A percentile compares a stretch with the other conserved stretches of the same genome.
These are phyloP conservation scores for Apogon talboti DNA, from an alignment of 2,797 vertebrate genomes.

Conservation along the genomic window DNA sequence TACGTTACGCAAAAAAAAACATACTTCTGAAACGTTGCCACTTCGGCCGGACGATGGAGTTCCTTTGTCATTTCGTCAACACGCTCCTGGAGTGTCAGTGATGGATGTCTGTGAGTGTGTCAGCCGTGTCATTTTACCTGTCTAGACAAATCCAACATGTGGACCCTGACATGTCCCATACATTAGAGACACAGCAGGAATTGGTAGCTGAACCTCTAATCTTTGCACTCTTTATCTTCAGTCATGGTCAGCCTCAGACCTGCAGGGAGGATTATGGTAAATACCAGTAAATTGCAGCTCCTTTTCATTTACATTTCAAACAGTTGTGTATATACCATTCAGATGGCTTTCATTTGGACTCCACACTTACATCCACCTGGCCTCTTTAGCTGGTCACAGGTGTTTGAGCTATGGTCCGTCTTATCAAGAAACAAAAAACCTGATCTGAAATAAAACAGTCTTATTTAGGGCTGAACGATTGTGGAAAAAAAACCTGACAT, in stretches of 20 bases:
- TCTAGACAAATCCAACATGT: conserved; percentile 40
- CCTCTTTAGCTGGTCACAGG: conserved; percentile 5
- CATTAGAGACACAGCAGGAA: neutral
- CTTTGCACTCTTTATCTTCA: neutral
- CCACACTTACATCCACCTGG: neutral
- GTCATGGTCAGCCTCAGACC: neutral
- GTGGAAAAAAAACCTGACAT: too few relatives aligned
- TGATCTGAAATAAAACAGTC: neutral
- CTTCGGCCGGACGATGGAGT: conserved; percentile 10
- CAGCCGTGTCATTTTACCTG: conserved; percentile 29
- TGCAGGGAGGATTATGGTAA: conserved; percentile 2
- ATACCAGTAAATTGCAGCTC: neutral
- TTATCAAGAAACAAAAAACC: conserved; percentile 22
- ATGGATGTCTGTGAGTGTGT: conserved; percentile 5
- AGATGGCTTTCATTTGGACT: conserved; percentile 23
- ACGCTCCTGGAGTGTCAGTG: conserved; percentile 21
- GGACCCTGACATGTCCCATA: conserved; percentile 6
- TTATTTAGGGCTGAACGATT: too few relatives aligned
- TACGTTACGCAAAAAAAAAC: neutral
- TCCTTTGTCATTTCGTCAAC: conserved; percentile 26
- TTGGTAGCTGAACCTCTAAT: conserved; percentile 3
- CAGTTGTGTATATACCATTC: neutral
- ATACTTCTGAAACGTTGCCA: conserved; percentile 14
- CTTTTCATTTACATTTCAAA: conserved; percentile 9
- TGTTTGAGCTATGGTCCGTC: neutral